These are phyloP conservation scores for Mesorhabditis spiculigera DNA, from an alignment of 2,888 invertebrate species.

Conservation along the genomic window DNA sequence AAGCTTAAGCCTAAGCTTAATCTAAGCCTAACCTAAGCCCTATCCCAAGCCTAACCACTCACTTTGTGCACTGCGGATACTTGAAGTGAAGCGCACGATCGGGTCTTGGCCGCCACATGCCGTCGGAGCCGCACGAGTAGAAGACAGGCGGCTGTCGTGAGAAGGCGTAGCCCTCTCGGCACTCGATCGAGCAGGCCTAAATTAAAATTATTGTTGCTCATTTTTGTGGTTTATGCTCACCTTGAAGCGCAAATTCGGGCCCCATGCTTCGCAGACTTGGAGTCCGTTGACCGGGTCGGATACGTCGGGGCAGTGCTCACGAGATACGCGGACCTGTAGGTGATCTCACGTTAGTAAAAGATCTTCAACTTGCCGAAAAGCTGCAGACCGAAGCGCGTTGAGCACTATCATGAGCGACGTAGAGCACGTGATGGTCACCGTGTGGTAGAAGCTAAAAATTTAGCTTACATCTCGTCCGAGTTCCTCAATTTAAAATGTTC, in stretches of 20 bases:
- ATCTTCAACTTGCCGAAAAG: slow-evolving; percentile 39
- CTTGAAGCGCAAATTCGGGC: slow-evolving; percentile 73
- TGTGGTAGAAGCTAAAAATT: slow-evolving; percentile 46
- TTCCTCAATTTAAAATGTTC: neutral
- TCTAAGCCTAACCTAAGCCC: too few relatives aligned
- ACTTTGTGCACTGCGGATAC: slow-evolving; percentile 59
- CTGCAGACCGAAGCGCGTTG: slow-evolving; percentile 48
- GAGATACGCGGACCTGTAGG: slow-evolving; percentile 63
- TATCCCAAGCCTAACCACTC: slow-evolving; percentile 12
- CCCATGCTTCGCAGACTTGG: slow-evolving; percentile 90
- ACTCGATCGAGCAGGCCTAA: slow-evolving; percentile 75
- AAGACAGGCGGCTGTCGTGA: slow-evolving; percentile 90
- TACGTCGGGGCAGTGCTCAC: slow-evolving; percentile 85
- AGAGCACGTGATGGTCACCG: slow-evolving; percentile 55
- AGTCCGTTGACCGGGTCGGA: slow-evolving; percentile 85
- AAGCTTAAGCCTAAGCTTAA: too few relatives aligned
- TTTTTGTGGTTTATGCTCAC: slow-evolving; percentile 63
- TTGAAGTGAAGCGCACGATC: slow-evolving; percentile 35
- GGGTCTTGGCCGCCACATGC: slow-evolving; percentile 81
- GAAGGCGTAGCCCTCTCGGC: slow-evolving; percentile 66
- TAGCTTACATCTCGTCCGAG: neutral
- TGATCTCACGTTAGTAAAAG: neutral
- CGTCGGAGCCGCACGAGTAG: slow-evolving; percentile 96
- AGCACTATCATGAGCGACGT: slow-evolving; percentile 55
- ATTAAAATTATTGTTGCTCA: slow-evolving; percentile 63